Conservation (phyloP, 1,140 invertebrate genomes). For the Drosophila jambulina region DNA sequence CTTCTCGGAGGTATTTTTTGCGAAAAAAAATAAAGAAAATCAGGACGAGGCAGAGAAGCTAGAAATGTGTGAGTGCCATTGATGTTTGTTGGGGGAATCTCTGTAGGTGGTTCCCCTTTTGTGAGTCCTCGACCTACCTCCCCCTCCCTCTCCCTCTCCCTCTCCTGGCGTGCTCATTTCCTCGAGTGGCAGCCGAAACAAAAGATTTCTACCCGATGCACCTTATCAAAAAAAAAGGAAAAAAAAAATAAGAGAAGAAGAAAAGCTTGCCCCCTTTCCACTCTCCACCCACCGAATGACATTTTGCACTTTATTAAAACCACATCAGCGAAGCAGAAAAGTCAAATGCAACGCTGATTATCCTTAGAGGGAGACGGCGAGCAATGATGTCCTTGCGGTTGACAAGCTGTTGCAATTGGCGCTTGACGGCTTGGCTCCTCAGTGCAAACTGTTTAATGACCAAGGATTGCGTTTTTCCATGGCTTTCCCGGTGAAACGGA, state of each 20-base stretch:
- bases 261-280: background rate
- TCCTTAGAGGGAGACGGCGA: background rate
- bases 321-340: conserved; percentile 79
- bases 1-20: background rate
- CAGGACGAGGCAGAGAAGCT: conserved; percentile 12
- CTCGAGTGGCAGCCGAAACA: conserved; percentile 74
- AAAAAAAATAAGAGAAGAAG: no score
- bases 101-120: conserved; percentile 21
- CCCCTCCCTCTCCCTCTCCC: conserved; percentile 8
- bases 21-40: conserved; percentile 1
- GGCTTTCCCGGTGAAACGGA: background rate
- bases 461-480: conserved; percentile 2
- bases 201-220: conserved; percentile 73
- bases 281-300: conserved; percentile 23
- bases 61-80: conserved; percentile 56
- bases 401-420: conserved; percentile 70
- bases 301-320: conserved; percentile 81
- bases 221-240: conserved; percentile 23
- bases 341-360: conserved; percentile 79
- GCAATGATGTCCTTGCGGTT: conserved; percentile 45
- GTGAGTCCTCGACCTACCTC: conserved; percentile 1
- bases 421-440: conserved; percentile 38
- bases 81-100: conserved; percentile 41
- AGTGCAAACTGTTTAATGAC: conserved; percentile 20
- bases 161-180: conserved; percentile 66